Evolutionary conservation across 2,797 vertebrate genomes (phyloP).

Genomic region (Scarus forsteni): DNA sequence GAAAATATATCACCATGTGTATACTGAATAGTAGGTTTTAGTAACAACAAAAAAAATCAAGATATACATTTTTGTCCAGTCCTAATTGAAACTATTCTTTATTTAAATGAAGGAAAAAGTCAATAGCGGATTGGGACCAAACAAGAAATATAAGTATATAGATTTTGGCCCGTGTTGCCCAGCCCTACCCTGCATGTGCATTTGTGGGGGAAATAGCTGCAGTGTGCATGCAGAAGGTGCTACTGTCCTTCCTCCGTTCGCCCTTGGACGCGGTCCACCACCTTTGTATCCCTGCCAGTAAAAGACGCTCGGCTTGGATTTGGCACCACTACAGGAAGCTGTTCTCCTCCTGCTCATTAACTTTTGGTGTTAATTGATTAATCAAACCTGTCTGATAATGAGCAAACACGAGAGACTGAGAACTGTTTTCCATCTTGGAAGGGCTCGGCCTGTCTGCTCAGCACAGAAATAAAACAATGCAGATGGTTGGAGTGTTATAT

Average conservation of each 20-base stretch:
- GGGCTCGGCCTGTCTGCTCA: conserved; percentile 42
- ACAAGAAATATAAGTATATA: no score
- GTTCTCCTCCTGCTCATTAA: conserved; percentile 57
- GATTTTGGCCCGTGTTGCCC: no score
- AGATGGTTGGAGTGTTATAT: conserved; percentile 55
- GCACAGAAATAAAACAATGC: conserved; percentile 69
- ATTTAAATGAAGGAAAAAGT: no score
- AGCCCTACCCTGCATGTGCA: no score
- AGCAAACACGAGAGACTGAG: conserved; percentile 32
- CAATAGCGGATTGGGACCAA: no score
- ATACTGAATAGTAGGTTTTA: no score
- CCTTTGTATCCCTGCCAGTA: conserved; percentile 45
- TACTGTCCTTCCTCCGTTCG: conserved; percentile 48
- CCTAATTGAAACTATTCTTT: no score
- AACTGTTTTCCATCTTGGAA: conserved; percentile 36
- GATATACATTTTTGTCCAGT: no score
- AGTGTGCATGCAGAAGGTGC: conserved; percentile 13
- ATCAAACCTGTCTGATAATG: conserved; percentile 59
- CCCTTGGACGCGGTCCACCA: conserved; percentile 60
- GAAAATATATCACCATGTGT: no score
- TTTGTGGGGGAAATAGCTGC: conserved; percentile 14
- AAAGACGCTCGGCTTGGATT: conserved; percentile 36
- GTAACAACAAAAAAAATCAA: no score
- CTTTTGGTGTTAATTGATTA: conserved; percentile 71
- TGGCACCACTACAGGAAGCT: conserved; percentile 44